Evolutionary conservation across 2,113 vertebrate genomes (phyloP).

Genomic region (Myiopsitta monachus): DNA sequence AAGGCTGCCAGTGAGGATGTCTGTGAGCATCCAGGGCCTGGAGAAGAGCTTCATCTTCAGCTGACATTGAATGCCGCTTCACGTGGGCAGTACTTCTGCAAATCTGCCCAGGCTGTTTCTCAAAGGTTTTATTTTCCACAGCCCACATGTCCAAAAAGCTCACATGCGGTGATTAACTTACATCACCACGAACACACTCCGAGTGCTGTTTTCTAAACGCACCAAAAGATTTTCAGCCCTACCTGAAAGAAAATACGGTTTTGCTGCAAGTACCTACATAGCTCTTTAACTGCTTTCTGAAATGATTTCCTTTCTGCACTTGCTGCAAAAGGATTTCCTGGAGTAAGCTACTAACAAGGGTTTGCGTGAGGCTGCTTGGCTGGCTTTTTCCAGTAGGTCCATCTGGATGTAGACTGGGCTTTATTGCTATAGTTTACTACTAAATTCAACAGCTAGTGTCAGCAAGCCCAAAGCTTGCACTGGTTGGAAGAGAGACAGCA

Average conservation of each 20-base stretch:
- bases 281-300: neutral
- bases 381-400: neutral
- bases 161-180: neutral
- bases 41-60: neutral
- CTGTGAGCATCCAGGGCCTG: neutral
- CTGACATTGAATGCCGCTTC: neutral
- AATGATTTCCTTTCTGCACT: neutral
- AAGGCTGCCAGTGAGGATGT: neutral
- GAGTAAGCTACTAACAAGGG: neutral
- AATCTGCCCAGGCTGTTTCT: rapidly evolving
- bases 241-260: neutral
- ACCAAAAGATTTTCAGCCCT: neutral
- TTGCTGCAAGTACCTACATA: neutral
- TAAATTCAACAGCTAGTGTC: neutral
- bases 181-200: neutral
- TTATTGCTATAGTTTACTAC: neutral
- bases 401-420: neutral
- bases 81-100: neutral
- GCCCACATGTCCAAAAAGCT: neutral
- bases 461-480: neutral
- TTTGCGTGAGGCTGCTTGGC: rapidly evolving
- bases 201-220: neutral
- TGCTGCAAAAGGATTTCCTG: conserved; percentile 16
- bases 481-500: neutral
- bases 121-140: neutral